Base-by-base conservation (phyloP, 2,113 vertebrate genomes). In the Suricata suricatta region DNA sequence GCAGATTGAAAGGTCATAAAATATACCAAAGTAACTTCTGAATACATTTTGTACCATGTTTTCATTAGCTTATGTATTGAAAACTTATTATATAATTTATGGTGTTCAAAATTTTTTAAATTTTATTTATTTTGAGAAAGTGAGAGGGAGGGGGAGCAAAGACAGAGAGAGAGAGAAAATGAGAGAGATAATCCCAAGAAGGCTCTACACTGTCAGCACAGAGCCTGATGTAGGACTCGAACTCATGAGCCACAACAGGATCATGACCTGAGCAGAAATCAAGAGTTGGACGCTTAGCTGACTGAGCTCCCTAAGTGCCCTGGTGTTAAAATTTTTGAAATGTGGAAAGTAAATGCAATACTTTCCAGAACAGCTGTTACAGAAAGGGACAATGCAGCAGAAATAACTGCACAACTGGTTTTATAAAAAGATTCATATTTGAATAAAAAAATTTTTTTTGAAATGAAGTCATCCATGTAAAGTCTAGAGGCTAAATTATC, bases 331-430 rank as follows among this genome's bases (percentile, higher is more conserved):
- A 54, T 27, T 80, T 64, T 86, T 54, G 7, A 29, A 92, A 92
- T 33, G 69, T 38, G 35, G 54, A 35, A 50, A 92, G 41, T 38
- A 90, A 80, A 54, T 23, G 25, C 19, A 44, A 14, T 21, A 44
- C 68, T 54, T 96, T 93, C 82, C 92, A 96, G 38, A 54, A 52
- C n/a, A 77, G 63, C 94, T 95, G 35, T 35, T 60, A 27, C 1
- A 54, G 9, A 89, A 6, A 41, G 66, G 66, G 44, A n/a, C 12
- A n/a, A 82, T 38, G 54, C 50, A 54, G 44, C 60, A 91, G 47
- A 86, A 93, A 76, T 25, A 19, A 83, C 15, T 54, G 38, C 52
- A 68, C n/a, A 88, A 33, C 41, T 81, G 47, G 25, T 64, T 96
- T 95, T 35, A 74, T 35, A 33, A 74, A n/a, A 31, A 86, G 23